phyloP scores from a whole-genome alignment of 2,797 vertebrate genomes.

The Epinephelus coioides region DNA sequence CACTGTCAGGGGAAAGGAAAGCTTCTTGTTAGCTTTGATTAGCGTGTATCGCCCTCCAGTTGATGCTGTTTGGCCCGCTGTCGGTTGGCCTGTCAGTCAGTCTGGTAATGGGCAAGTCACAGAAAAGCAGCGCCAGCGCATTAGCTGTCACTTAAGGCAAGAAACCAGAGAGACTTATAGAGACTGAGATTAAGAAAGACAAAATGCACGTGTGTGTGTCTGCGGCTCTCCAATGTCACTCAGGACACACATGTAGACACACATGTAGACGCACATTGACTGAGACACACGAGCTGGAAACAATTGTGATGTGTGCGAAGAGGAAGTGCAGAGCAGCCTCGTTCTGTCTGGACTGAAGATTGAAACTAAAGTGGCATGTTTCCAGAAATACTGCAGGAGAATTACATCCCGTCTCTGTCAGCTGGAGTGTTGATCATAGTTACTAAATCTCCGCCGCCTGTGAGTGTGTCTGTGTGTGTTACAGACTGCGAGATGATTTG shows the following conservation, averaged over 20 bases:
- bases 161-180: not conserved
- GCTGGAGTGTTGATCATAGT: conserved; percentile 54
- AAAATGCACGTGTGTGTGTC: not conserved
- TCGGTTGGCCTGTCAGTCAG: conserved; percentile 46
- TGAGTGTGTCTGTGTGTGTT: conserved; percentile 40
- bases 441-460: conserved; percentile 47
- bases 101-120: conserved; percentile 35
- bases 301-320: conserved; percentile 29
- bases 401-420: conserved; percentile 50
- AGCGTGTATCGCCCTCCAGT: conserved; percentile 53
- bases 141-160: conserved; percentile 29
- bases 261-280: conserved; percentile 5
- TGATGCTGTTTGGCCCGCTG: conserved; percentile 32
- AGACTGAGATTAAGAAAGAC: conserved; percentile 13
- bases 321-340: conserved; percentile 50
- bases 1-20: conserved; percentile 12
- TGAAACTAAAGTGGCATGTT: conserved; percentile 50
- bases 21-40: conserved; percentile 65
- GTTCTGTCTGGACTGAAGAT: conserved; percentile 40
- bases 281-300: conserved; percentile 34
- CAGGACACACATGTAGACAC: not conserved
- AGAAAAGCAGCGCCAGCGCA: conserved; percentile 26
- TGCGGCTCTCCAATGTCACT: conserved; percentile 23
- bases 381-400: conserved; percentile 65
- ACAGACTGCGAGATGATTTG: conserved; percentile 53